Evolutionary conservation across 2,113 vertebrate species (phyloP).

Genomic region (Cyanoliseus patagonus): DNA sequence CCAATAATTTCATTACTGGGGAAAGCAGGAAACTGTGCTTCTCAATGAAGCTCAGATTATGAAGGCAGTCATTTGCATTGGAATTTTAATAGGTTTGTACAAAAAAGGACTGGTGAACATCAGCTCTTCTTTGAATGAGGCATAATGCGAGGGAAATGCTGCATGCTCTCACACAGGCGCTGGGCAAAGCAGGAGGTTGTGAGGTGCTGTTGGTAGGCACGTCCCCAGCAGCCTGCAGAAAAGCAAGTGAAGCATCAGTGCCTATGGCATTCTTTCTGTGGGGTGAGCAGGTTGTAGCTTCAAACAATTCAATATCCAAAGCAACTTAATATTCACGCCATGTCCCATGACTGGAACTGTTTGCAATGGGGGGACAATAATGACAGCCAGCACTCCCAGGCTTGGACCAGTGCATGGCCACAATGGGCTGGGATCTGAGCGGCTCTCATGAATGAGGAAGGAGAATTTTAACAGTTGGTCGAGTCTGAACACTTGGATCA

Average conservation of each 20-base stretch:
- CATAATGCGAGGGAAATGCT: background rate
- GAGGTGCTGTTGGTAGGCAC: background rate
- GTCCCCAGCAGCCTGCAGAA: background rate
- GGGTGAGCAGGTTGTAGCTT: background rate
- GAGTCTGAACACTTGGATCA: background rate
- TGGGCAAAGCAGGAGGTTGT: background rate
- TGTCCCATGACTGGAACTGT: background rate
- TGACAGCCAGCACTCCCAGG: background rate
- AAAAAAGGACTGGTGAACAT: constrained; percentile 44
- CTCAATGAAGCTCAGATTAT: constrained; percentile 67
- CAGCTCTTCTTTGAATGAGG: constrained; percentile 32
- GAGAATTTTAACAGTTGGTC: background rate
- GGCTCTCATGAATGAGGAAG: background rate
- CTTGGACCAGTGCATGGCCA: background rate
- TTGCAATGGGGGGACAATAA: background rate
- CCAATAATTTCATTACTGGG: constrained; percentile 62
- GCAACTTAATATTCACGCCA: background rate
- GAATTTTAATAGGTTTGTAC: constrained; percentile 67
- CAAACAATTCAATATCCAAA: background rate
- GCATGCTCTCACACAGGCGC: background rate
- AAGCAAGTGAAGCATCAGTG: background rate
- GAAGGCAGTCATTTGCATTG: constrained; percentile 66
- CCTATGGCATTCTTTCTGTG: rapidly evolving
- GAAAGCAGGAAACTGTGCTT: constrained; percentile 68
- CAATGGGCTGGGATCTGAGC: background rate